These are phyloP conservation scores for Hozukius guyotensis DNA, from an alignment of 2,797 vertebrate genomes.

Conservation along the genomic window DNA sequence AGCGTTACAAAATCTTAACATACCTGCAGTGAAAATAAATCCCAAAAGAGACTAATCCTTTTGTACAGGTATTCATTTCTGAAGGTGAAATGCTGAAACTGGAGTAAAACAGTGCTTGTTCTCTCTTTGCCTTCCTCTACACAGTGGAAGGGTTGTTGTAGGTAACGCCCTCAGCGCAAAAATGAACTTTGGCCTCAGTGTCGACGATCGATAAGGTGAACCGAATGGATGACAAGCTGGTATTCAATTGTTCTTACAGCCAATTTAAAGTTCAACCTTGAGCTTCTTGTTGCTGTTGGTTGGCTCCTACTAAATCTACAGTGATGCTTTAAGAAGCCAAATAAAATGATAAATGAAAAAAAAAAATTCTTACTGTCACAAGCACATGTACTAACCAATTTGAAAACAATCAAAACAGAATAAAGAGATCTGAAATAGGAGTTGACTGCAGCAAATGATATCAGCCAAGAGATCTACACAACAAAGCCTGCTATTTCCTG, in stretches of 20 bases:
- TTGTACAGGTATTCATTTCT: not conserved
- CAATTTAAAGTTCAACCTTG: not conserved
- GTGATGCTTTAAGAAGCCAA: not conserved
- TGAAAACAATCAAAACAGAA: not conserved
- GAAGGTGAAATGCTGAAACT: not conserved
- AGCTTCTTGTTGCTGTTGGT: not conserved
- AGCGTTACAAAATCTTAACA: not conserved
- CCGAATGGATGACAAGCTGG: slow-evolving; percentile 1
- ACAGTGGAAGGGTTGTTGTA: not conserved
- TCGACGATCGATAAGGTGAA: slow-evolving; percentile 35
- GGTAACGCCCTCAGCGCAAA: slow-evolving; percentile 55
- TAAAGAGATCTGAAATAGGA: not conserved
- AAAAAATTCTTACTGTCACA: no score
- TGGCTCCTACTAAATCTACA: not conserved
- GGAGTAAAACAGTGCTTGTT: not conserved
- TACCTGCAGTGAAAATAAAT: slow-evolving; percentile 22
- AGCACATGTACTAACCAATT: no score
- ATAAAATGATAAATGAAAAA: not conserved
- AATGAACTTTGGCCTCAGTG: slow-evolving; percentile 49
- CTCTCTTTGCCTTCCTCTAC: not conserved
- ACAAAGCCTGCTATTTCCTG: not conserved
- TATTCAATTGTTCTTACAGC: not conserved
- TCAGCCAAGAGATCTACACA: not conserved
- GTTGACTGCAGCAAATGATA: not conserved
- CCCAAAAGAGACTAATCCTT: not conserved